Evolutionary conservation across 2,888 invertebrate genomes (phyloP).

Genomic region (Sarcophaga variegata): DNA sequence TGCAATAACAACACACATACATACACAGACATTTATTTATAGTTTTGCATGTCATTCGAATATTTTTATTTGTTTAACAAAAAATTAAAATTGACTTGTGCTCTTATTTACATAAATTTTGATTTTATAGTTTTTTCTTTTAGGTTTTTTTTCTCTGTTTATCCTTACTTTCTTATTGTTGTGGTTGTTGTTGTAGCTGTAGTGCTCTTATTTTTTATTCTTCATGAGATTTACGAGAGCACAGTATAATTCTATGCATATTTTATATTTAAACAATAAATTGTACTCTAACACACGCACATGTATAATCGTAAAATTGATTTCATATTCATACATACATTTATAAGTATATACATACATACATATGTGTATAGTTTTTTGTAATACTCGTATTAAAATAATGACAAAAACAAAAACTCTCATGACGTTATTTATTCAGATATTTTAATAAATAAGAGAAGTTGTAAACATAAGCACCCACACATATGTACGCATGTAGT

Average conservation of each 20-base stretch:
- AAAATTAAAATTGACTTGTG: background rate
- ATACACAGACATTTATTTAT: too few species aligned
- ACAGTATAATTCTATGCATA: slow-evolving; percentile 4
- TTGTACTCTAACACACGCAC: background rate
- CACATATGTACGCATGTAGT: background rate
- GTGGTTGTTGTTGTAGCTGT: background rate
- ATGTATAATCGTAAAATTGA: too few species aligned
- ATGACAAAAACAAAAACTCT: background rate
- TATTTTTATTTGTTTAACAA: slow-evolving; percentile 12
- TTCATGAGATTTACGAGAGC: slow-evolving; percentile 43
- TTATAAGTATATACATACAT: background rate
- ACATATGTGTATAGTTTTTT: background rate
- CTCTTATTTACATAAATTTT: too few species aligned
- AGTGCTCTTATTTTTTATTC: background rate
- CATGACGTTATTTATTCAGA: background rate
- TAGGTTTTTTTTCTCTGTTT: too few species aligned
- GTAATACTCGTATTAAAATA: background rate
- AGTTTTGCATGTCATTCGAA: background rate
- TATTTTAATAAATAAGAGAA: background rate
- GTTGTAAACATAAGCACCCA: too few species aligned
- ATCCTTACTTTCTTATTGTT: background rate
- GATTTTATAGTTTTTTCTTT: too few species aligned
- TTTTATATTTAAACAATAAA: slow-evolving; percentile 28
- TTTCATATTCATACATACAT: too few species aligned
- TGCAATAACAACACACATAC: too few species aligned